Evolutionary conservation across 2,113 vertebrate species (phyloP), one percentile per base, ranked within the genome.

Genomic region (Colaptes auratus): DNA sequence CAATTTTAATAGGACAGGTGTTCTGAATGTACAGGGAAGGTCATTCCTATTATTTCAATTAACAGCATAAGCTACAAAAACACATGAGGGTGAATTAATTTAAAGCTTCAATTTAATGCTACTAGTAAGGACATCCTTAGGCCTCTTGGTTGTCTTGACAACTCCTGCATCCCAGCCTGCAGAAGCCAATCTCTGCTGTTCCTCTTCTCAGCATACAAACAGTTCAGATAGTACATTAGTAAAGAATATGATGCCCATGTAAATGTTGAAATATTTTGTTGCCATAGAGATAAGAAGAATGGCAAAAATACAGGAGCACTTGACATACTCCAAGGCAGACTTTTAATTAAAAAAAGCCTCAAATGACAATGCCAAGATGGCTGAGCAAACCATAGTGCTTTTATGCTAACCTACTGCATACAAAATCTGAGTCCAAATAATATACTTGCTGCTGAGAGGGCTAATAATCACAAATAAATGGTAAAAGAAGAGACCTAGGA

Each of bases 271-370:
- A 98, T 98, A 98, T 97, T 97, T 96, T 91, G 98, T 98, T 98
- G 98, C 98, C 97, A 98, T 98, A 98, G 98, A 97, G 97, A 98
- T 98, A 97, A 97, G 97, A 98, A 97, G 97, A 98, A 98, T 97
- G 96, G 97, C 93, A 93, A 97, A 97, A 98, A 97, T 97, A 98
- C 93, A 88, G 97, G 95, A 96, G 97, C 96, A 97, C 97, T 98
- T 98, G 98, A 98, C 97, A 98, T 97, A 97, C 96, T 98, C 97
- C 33, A 95, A 97, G 96, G 97, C 97, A 98, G 97, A 98, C 97
- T 98, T 98, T 98, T 98, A 98, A 98, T 98, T 98, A 97, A 98
- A 97, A 92, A 96, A 95, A 96, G 89, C 91, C 96, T 97, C 94
- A 93, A 93, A 96, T 86, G 96, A 97, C 97, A 97, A 97, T 96